Percentiles rank a stretch among this genome's conserved stretches.
Conservation (phyloP, 2,797 vertebrate genomes). For the Mycteria americana region DNA sequence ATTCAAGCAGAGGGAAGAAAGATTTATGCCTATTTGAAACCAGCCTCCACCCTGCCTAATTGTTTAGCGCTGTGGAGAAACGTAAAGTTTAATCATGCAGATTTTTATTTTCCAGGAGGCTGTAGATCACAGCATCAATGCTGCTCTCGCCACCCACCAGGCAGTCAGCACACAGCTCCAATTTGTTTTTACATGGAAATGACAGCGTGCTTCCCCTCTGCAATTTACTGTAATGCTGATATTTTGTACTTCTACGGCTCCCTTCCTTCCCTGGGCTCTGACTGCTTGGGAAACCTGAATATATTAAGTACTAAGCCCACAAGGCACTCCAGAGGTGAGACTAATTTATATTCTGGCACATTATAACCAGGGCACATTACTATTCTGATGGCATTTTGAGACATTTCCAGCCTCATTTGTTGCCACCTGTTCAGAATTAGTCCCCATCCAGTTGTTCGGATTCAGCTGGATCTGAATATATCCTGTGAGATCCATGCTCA, state of each 20-base stretch:
- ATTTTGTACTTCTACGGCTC: neutral
- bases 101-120: neutral
- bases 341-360: neutral
- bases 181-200: neutral
- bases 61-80: neutral
- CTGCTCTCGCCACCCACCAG: slow-evolving; percentile 1
- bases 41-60: slow-evolving; percentile 31
- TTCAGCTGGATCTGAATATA: neutral
- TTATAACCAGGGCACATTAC: neutral
- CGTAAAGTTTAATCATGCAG: neutral
- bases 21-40: slow-evolving; percentile 25
- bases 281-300: neutral
- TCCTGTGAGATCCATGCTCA: fast-evolving
- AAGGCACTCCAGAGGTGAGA: neutral
- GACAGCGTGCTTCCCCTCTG: neutral
- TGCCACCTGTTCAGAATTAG: neutral
- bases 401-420: neutral
- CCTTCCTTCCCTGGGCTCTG: neutral
- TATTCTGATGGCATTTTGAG: neutral
- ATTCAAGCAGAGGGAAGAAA: slow-evolving; percentile 13
- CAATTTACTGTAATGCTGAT: neutral
- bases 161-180: neutral
- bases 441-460: neutral
- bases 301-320: neutral
- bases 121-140: neutral